Base-by-base conservation (phyloP, 2,888 invertebrate genomes). In the Ochropacha duplaris region DNA sequence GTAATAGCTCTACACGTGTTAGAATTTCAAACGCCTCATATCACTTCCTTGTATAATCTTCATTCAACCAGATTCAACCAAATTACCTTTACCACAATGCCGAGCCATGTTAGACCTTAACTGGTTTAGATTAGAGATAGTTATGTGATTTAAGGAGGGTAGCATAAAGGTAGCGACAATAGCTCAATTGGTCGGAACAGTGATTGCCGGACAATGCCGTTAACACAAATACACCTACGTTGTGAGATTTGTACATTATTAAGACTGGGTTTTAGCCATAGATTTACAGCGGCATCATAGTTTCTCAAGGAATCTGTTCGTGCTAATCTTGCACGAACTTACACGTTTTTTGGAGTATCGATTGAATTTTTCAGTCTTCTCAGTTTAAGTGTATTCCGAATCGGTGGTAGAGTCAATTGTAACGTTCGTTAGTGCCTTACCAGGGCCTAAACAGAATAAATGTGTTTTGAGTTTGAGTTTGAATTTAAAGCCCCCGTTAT, bases 151-250 rank as follows among this genome's bases (percentile, higher is more conserved):
- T 39, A 44, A 5, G 26, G 50, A 60, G 58, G 61, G 65, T 65
- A 62, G 61, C 61, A 64, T 66, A 69, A 71, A 66, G 71, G 68
- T 71, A 70, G 49, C 64, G 52, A 72, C 67, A 73, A 73, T 71
- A 63, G 66, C 55, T 56, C 73, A 76, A 78, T 77, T 77, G 72
- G 57, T 31, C 54, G 36, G 55, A 58, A 55, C 63, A 52, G 31
- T 69, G 75, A 78, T 78, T 77, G 75, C 68, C 62, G 61, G 58
- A 78, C 76, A 77, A 78, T 72, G 76, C 62, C 66, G 61, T 59
- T 59, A 44, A 19, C 19, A 0, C 61, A 57, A 56, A 51, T 39
- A 36, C 51, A 28, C 44, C 52, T 52, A 52, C 52, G 31, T 28
- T 28, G 11, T 24, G 16, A 16, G 52, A 34, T 52, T 52, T 52